A percentile compares a stretch with the other conserved stretches of the same genome.
These are phyloP conservation scores for Morelia viridis DNA, from an alignment of 2,797 vertebrate species.

Conservation along the genomic window DNA sequence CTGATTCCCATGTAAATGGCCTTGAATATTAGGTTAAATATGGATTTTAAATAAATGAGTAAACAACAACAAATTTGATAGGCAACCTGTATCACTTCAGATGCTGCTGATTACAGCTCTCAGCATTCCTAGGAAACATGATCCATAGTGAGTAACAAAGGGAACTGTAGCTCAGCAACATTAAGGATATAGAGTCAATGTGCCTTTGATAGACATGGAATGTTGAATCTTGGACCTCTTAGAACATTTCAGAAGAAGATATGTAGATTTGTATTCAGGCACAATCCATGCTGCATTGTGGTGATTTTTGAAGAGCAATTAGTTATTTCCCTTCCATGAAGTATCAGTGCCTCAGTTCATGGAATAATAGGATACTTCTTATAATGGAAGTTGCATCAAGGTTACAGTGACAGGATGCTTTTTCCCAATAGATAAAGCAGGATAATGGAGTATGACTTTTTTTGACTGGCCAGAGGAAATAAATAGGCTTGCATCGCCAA, in stretches of 20 bases:
- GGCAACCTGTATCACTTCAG: not conserved
- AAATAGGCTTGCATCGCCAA: slow-evolving; percentile 62
- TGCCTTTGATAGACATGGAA: not conserved
- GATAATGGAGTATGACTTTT: slow-evolving; percentile 48
- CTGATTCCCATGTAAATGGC: not conserved
- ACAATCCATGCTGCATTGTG: not conserved
- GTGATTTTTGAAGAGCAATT: not conserved
- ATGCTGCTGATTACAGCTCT: not conserved
- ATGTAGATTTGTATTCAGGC: not conserved
- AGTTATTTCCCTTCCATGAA: slow-evolving; percentile 24
- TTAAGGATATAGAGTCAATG: not conserved
- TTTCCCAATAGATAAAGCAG: slow-evolving; percentile 61
- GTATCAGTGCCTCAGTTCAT: slow-evolving; percentile 60
- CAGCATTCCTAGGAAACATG: not conserved
- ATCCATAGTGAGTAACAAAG: not conserved
- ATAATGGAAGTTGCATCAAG: slow-evolving; percentile 60
- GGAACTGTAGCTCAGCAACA: not conserved
- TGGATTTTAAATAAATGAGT: not conserved
- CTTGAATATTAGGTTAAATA: not conserved
- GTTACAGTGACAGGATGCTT: slow-evolving; percentile 56
- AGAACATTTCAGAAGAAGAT: not conserved
- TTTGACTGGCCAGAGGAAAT: slow-evolving; percentile 50
- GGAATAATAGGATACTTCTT: slow-evolving; percentile 56
- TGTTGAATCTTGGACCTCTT: not conserved
- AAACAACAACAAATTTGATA: not conserved